These are phyloP conservation scores for Thalassarche chlororhynchos DNA, from an alignment of 2,113 vertebrate genomes.

Conservation along the genomic window DNA sequence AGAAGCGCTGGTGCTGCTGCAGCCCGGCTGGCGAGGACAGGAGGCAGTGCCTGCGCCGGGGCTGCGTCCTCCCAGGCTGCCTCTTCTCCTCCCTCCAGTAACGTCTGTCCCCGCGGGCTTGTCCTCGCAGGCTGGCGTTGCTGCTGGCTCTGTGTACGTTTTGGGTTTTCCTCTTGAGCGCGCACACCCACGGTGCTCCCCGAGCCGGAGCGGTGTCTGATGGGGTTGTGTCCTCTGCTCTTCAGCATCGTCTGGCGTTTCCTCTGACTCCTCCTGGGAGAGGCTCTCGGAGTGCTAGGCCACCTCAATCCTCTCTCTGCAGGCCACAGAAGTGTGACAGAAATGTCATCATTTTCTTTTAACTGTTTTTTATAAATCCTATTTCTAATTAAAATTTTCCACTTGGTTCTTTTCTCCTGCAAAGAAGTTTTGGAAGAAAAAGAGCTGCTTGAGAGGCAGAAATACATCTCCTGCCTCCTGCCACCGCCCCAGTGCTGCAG, in stretches of 20 bases:
- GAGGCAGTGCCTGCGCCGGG: background rate
- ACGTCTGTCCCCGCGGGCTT: rapidly evolving
- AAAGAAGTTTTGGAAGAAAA: background rate
- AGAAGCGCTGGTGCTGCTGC: background rate
- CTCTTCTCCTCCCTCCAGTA: background rate
- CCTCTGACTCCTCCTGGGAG: background rate
- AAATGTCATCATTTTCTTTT: background rate
- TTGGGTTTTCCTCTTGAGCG: background rate
- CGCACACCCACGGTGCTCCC: rapidly evolving
- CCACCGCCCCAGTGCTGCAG: background rate
- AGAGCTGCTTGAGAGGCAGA: background rate
- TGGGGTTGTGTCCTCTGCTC: background rate
- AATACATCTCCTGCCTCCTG: background rate
- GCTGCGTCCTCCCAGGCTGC: background rate
- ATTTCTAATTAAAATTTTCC: background rate
- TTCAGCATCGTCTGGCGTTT: background rate
- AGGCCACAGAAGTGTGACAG: background rate
- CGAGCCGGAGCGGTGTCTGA: background rate
- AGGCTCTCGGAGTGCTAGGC: background rate
- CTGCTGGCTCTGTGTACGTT: background rate
- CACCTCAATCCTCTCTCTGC: background rate
- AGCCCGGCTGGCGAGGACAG: background rate
- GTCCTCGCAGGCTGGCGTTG: background rate
- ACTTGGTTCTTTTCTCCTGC: background rate
- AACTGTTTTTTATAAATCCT: background rate